Base-by-base conservation (phyloP, 1,140 invertebrate genomes). In the Cotesia chilonis region DNA sequence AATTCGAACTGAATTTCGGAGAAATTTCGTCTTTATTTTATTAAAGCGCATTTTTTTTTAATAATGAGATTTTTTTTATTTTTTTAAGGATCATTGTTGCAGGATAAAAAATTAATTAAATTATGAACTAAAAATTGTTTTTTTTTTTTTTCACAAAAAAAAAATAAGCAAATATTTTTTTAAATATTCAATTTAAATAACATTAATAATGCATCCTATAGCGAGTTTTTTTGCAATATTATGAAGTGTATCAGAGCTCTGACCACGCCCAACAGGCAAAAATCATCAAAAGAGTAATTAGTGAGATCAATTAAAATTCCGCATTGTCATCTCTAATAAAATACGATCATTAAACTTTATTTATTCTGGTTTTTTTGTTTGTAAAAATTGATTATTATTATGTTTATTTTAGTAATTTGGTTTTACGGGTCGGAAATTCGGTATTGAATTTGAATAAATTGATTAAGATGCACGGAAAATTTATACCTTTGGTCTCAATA, bases 301-400 rank as follows among this genome's bases (percentile, higher is more conserved):
- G 67, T 57, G 52, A 69, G 63, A 73, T 79, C 70, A 74, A 79
- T 79, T 79, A 77, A 76, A 76, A 75, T 76, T 77, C 71, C 70
- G 54, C 47, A 37, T 64, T 38, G 57, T 74, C 66, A 75, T 71
- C 37, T 41, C 17, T 61, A 74, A 78, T 75, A 75, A 70, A 78
- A 71, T 70, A 55, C n/a, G 28, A 57, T 6, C 52, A 6, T 55
- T 47, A 9, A 2, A 47, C 41, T 47, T 47, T 47, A 47, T 47
- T 47, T 47, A 47, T 47, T 47, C 28, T 28, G 28, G 28, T 28
- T 28, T 28, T 28, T 1, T 28, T 28, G 28, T 28, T 28, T 28
- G 28, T 28, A 28, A 28, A 28, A 28, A 28, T 28, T 28, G 28
- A 28, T 28, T 28, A 28, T 28, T 28, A 28, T 28, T 28, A 28